phyloP scores from a whole-genome alignment of 2,113 vertebrate species.

The Regulus satrapa region DNA sequence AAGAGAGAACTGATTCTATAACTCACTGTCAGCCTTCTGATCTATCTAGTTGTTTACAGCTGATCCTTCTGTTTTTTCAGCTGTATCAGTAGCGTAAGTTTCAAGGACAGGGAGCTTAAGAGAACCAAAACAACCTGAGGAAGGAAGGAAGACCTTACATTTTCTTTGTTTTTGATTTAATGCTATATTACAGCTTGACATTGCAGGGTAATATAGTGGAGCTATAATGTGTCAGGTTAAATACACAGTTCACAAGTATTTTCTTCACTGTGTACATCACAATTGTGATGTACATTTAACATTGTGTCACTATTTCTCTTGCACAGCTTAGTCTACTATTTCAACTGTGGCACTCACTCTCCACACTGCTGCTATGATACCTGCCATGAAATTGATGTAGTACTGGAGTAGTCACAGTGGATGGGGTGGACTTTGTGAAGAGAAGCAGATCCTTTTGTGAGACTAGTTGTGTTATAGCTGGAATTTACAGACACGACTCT shows the following conservation, averaged over 20 bases:
- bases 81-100: background rate
- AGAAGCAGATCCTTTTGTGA: background rate
- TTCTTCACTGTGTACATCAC: background rate
- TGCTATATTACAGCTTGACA: constrained; percentile 2
- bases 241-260: background rate
- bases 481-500: accelerated
- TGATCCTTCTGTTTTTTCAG: constrained; percentile 28
- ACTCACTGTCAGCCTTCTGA: constrained; percentile 7
- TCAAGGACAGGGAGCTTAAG: constrained; percentile 44
- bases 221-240: constrained; percentile 28
- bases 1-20: background rate
- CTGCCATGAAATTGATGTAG: background rate
- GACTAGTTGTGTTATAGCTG: background rate
- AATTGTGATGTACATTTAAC: background rate
- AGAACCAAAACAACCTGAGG: background rate
- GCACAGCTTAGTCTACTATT: background rate
- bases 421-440: background rate
- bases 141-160: background rate
- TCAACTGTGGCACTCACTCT: background rate
- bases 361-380: background rate
- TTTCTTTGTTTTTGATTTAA: constrained; percentile 39
- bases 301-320: background rate
- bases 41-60: constrained; percentile 3
- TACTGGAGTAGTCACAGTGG: background rate
- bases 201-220: background rate